A percentile compares a stretch with the other conserved stretches of the same genome.
These are phyloP conservation scores for Zenarchopterus dispar DNA, from an alignment of 2,797 vertebrate species.

Conservation along the genomic window DNA sequence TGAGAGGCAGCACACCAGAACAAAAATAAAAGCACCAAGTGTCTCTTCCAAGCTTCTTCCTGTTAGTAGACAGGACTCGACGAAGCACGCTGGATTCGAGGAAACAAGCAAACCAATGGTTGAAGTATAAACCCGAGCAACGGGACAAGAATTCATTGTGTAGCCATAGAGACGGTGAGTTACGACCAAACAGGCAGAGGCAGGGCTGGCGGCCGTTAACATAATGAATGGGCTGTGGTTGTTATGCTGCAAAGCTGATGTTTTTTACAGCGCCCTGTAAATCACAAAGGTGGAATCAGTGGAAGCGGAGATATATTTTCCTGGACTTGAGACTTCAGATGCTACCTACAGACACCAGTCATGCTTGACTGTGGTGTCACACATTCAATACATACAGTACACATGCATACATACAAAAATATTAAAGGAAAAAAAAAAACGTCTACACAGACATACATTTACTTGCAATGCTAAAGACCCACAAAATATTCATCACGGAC, in stretches of 20 bases:
- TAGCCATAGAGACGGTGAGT: conserved; percentile 48
- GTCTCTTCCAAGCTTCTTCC: conserved; percentile 70
- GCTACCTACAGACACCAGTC: conserved; percentile 75
- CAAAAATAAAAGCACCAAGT: conserved; percentile 68
- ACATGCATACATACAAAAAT: conserved; percentile 37
- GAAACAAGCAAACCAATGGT: conserved; percentile 58
- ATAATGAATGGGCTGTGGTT: conserved; percentile 80
- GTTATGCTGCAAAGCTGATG: conserved; percentile 89
- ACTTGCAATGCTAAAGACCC: conserved; percentile 70
- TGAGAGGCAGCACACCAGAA: conserved; percentile 39
- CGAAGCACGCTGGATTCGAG: conserved; percentile 51
- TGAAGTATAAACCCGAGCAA: conserved; percentile 38
- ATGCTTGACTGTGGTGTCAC: conserved; percentile 50
- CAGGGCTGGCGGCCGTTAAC: conserved; percentile 52
- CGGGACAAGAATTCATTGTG: conserved; percentile 66
- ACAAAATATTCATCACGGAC: conserved; percentile 82
- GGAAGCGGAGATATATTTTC: conserved; percentile 64
- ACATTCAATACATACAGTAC: conserved; percentile 38
- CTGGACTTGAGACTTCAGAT: conserved; percentile 76
- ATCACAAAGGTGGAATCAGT: conserved; percentile 56
- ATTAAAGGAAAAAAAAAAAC: conserved; percentile 21
- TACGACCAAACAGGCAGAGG: conserved; percentile 48
- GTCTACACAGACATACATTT: conserved; percentile 47
- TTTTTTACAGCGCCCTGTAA: conserved; percentile 76
- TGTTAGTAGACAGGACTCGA: conserved; percentile 52